A percentile compares a stretch with the other conserved stretches of the same genome.
Evolutionary conservation across 2,888 invertebrate species (phyloP).

Genomic region (Iphiclides podalirius): DNA sequence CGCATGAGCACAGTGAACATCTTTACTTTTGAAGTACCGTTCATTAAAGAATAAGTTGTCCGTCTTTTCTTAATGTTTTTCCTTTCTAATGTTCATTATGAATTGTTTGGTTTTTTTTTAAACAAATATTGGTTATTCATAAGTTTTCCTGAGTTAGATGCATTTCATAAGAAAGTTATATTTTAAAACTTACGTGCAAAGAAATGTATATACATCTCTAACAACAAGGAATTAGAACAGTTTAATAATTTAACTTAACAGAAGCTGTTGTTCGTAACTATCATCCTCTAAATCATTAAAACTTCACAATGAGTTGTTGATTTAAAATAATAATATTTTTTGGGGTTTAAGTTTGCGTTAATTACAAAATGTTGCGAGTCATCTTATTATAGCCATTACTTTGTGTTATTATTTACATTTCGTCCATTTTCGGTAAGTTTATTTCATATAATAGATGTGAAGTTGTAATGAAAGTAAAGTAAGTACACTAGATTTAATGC

Average conservation of each 20-base stretch:
- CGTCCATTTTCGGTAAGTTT: slow-evolving; percentile 12
- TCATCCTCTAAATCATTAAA: slow-evolving; percentile 2
- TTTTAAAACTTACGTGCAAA: too few species aligned
- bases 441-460: background rate
- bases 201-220: too few species aligned
- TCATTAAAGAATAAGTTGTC: background rate
- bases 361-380: too few species aligned
- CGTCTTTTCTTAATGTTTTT: background rate
- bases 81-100: too few species aligned
- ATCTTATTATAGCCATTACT: too few species aligned
- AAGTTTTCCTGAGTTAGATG: too few species aligned
- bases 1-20: slow-evolving; percentile 7
- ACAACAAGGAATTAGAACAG: background rate
- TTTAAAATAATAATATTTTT: too few species aligned
- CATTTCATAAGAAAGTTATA: too few species aligned
- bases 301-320: background rate
- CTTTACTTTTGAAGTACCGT: background rate
- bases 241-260: background rate
- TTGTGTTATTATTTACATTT: background rate
- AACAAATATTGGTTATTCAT: too few species aligned
- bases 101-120: too few species aligned
- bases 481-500: slow-evolving; percentile 6
- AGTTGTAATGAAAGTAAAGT: slow-evolving; percentile 7
- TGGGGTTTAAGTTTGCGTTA: too few species aligned
- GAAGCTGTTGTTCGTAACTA: slow-evolving; percentile 1